These are phyloP conservation scores for Fabriciana adippe DNA, from an alignment of 2,888 invertebrate species.

Conservation along the genomic window DNA sequence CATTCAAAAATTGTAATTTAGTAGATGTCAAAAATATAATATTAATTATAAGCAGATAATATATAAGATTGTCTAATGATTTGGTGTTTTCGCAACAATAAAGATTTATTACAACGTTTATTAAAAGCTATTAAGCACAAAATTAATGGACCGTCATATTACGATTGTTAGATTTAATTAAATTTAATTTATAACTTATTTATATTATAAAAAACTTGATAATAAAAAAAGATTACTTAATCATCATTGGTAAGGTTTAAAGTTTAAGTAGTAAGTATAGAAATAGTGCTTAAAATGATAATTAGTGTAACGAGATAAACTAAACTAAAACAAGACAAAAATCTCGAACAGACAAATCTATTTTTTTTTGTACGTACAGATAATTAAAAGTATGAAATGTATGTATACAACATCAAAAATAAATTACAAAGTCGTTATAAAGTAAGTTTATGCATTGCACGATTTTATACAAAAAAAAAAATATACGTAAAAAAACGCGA, in stretches of 20 bases:
- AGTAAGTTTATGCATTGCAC: neutral
- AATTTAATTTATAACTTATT: neutral
- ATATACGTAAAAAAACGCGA: slow-evolving; percentile 11
- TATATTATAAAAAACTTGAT: no score
- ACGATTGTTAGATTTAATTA: slow-evolving; percentile 3
- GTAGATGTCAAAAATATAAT: no score
- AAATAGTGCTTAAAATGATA: no score
- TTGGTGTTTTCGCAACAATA: neutral
- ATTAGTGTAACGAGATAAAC: no score
- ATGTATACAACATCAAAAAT: neutral
- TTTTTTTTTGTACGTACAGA: no score
- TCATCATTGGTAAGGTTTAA: no score
- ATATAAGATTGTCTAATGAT: neutral
- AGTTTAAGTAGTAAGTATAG: no score
- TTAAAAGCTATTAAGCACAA: slow-evolving; percentile 1
- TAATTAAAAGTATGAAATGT: neutral
- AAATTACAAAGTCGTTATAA: neutral
- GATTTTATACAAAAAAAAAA: slow-evolving; percentile 22
- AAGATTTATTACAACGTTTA: slow-evolving; percentile 10
- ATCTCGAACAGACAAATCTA: no score
- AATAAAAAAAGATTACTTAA: no score
- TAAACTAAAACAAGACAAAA: no score
- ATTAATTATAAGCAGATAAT: no score
- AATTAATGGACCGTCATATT: slow-evolving; percentile 13
- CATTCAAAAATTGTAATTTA: no score